Conservation (phyloP, 2,888 invertebrate genomes). For the Amphipoea oculea region DNA sequence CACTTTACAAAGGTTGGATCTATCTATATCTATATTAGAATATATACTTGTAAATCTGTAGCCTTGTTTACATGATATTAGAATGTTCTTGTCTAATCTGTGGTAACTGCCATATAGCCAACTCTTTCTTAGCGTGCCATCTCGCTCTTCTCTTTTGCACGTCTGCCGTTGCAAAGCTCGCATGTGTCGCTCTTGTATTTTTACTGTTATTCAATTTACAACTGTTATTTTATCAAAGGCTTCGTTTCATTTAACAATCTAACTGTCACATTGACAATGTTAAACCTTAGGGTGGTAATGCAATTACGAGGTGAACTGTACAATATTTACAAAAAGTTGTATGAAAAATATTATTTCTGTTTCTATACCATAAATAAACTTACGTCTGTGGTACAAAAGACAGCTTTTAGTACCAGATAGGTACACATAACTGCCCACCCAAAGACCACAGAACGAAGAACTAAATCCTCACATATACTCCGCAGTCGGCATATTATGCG, state of each 20-base stretch:
- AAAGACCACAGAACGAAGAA: slow-evolving; percentile 13
- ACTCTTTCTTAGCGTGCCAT: background rate
- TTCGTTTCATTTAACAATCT: background rate
- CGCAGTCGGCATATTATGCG: slow-evolving; percentile 57
- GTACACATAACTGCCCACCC: background rate
- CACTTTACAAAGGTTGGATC: background rate
- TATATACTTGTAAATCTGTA: background rate
- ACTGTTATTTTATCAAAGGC: background rate
- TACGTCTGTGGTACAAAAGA: slow-evolving; percentile 6
- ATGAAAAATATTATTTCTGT: background rate
- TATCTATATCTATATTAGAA: background rate
- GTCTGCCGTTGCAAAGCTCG: background rate
- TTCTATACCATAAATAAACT: background rate
- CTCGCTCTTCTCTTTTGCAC: background rate
- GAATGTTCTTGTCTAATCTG: background rate
- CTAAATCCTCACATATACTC: slow-evolving; percentile 29
- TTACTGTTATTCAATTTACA: background rate
- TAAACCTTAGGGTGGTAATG: background rate
- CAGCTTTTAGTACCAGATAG: background rate
- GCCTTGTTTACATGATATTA: background rate
- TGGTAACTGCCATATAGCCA: background rate
- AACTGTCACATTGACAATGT: background rate
- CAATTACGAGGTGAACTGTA: background rate
- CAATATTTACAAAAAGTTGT: background rate
- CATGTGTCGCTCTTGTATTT: background rate